Evolutionary conservation across 2,888 invertebrate genomes (phyloP), one percentile per base, ranked within the genome.

Genomic region (Drosophila trichaetosa): DNA sequence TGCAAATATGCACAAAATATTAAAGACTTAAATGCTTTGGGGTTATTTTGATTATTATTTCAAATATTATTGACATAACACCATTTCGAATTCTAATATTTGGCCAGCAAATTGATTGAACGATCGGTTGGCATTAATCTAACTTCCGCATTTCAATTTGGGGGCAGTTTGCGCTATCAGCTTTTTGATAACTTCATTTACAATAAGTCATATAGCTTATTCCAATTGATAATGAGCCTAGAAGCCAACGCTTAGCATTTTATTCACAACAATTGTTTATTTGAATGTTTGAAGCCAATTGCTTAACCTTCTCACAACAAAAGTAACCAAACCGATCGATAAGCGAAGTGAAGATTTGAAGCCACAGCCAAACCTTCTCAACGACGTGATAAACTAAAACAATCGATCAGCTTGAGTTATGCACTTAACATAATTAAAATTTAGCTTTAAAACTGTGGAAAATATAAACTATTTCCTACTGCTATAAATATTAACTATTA

Each of bases 1-100:
- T 38, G 42, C 60, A 49, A 49, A 57, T 49, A 73, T 51, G 18
- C 48, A 69, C 71, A 63, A 63, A 61, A 71, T 57, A 71, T 82
- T 83, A 53, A 71, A 76, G 76, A 79, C 76, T 76, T 82, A 76
- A 79, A 56, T 56, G 8, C 59, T 64, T 42, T 61, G 6, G 46
- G 31, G 24, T 34, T 36, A 64, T 61, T 69, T 59, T 59, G 21
- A n/a, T 38, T 29, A 42, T 33, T 54, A 27, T 21, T 42, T 24
- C 8, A 40, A 33, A 24, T 8, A 49, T 16, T 21, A 31, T 40
- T 7, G 21, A 49, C n/a, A 21, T n/a, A 16, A 33, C 16, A 7
- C 36, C 29, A 34, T 21, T 29, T 11, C 5, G 24, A 11, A 21
- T 16, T 16, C 33, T 0, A 33, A 33, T 33, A 33, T 16, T 24